Percentiles rank a stretch among this genome's conserved stretches.
These are phyloP conservation scores for Aurelia sp. DNA, from an alignment of 30 jellyfish, hydroid and myxozoan species.

Conservation along the genomic window DNA sequence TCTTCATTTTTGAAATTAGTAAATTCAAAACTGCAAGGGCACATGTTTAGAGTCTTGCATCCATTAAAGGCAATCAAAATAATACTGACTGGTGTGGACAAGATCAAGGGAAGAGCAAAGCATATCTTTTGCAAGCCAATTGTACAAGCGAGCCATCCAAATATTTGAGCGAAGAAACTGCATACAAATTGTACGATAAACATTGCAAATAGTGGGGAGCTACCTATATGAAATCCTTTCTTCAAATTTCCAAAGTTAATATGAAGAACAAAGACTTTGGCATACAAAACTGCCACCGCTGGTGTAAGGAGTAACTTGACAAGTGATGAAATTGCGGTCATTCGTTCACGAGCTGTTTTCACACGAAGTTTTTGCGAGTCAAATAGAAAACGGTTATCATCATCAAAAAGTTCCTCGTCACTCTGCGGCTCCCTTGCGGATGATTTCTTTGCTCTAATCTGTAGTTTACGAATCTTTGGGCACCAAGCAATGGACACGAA, in stretches of 20 bases:
- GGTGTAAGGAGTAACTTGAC: slow-evolving; percentile 66
- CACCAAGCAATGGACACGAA: slow-evolving; percentile 79
- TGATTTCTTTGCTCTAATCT: slow-evolving; percentile 38
- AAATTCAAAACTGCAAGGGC: not conserved
- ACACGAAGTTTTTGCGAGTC: slow-evolving; percentile 67
- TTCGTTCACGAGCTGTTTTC: slow-evolving; percentile 69
- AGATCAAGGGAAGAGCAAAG: slow-evolving; percentile 76
- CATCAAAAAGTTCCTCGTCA: slow-evolving; percentile 8
- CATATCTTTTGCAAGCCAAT: slow-evolving; percentile 81
- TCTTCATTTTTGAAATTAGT: not conserved
- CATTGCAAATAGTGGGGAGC: not conserved
- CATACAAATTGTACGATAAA: slow-evolving; percentile 56
- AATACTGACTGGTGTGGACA: slow-evolving; percentile 79
- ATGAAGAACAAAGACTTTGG: slow-evolving; percentile 24
- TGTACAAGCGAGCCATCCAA: slow-evolving; percentile 82
- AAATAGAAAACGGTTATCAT: slow-evolving; percentile 11
- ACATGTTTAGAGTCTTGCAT: slow-evolving; percentile 18
- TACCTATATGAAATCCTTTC: slow-evolving; percentile 49
- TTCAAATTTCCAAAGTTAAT: not conserved
- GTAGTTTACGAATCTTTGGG: slow-evolving; percentile 74
- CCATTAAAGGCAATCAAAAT: slow-evolving; percentile 29
- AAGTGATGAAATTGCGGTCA: slow-evolving; percentile 67
- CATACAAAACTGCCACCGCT: slow-evolving; percentile 50
- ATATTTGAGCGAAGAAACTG: slow-evolving; percentile 66
- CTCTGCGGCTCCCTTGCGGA: not conserved